Evolutionary conservation across 1,140 invertebrate species (phyloP).

Genomic region (Ceratitis capitata): DNA sequence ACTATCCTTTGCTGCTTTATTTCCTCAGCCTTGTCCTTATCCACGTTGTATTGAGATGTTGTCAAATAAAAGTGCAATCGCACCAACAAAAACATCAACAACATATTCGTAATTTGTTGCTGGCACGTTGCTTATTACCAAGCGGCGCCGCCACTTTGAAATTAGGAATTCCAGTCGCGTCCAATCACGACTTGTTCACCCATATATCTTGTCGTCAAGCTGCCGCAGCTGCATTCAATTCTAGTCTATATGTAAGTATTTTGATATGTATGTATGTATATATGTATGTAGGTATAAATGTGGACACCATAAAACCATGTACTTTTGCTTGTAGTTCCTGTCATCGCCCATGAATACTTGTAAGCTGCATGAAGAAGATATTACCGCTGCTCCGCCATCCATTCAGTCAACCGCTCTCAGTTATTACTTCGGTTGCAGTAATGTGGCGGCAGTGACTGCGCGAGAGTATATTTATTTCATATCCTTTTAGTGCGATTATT

Average conservation of each 20-base stretch:
- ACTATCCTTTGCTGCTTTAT: neutral
- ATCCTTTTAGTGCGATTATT: conserved; percentile 7
- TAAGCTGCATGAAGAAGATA: neutral
- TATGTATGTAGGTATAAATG: neutral
- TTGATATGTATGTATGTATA: neutral
- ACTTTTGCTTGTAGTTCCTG: neutral
- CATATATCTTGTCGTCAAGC: conserved; percentile 6
- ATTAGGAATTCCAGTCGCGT: conserved; percentile 30
- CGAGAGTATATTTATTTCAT: conserved; percentile 27
- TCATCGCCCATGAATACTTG: neutral
- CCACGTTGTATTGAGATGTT: neutral
- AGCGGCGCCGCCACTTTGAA: conserved; percentile 5
- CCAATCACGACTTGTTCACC: conserved; percentile 26
- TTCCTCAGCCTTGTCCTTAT: conserved; percentile 17
- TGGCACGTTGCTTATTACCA: neutral
- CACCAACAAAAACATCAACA: neutral
- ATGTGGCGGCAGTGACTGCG: neutral
- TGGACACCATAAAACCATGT: neutral
- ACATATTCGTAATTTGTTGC: conserved; percentile 1
- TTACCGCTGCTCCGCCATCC: neutral
- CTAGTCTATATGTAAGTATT: neutral
- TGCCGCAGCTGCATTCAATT: neutral
- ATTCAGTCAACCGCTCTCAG: neutral
- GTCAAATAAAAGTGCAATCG: neutral
- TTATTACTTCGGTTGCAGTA: neutral